Evolutionary conservation across 2,888 invertebrate species (phyloP), one percentile per base, ranked within the genome.

Genomic region (Eremobia ochroleuca): DNA sequence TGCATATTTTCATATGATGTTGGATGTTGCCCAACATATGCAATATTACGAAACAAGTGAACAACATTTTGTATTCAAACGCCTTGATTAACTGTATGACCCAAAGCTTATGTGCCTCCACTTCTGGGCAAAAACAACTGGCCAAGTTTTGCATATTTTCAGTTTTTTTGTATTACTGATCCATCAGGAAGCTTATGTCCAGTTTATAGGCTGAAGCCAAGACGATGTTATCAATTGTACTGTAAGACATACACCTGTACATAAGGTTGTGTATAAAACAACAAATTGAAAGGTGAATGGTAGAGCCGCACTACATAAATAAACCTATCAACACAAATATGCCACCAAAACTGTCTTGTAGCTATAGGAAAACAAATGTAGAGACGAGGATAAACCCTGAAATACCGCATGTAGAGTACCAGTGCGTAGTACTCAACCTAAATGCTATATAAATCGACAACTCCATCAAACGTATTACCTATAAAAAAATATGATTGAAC

Each of bases 401-500:
- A 21, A 59, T 69, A 77, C 58, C 66, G 31, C 52, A 34, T 55
- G n/a, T 52, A 52, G 11, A 75, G 59, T 64, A 68, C 6, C 34
- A 40, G 13, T 37, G 40, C 52, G 59, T 65, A 71, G 59, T 72
- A 79, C 52, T 61, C 65, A 82, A 80, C 80, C 75, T 80, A 61
- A 67, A 67, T 64, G 59, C 71, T 83, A 82, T 55, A 75, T 68
- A 74, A 77, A 73, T 31, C n/a, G 31, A n/a, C 11, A n/a, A 66
- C 21, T 67, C 61, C 40, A 83, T 76, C 31, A 40, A 77, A 72
- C 64, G 61, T 81, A 73, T 65, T 74, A 67, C 76, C 85, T 67
- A 77, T 77, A 83, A 81, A 73, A 66, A 83, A 84, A 71, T 68
- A 83, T 73, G 72, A 85, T 79, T 64, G 52, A 72, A 80, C 74